Conservation (phyloP, 2,888 invertebrate species). For the Epistrophe eligans region DNA sequence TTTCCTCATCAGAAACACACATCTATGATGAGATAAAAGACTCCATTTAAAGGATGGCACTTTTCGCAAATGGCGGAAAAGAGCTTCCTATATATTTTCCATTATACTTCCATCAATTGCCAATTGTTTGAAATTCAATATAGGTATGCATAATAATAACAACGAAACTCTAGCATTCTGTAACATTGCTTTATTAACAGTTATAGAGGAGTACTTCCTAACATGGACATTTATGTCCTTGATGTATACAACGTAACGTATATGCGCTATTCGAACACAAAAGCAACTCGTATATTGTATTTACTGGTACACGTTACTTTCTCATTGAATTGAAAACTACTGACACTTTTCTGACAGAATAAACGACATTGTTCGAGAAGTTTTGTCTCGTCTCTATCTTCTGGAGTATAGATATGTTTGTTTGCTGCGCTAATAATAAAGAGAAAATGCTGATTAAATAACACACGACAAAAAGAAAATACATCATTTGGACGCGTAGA, state of each 20-base stretch:
- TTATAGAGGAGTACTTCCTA: neutral
- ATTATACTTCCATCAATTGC: conserved; percentile 39
- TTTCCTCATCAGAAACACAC: conserved; percentile 20
- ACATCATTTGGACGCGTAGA: neutral
- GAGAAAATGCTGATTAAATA: conserved; percentile 16
- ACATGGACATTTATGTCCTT: conserved; percentile 13
- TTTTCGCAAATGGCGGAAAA: conserved; percentile 24
- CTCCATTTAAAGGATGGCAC: neutral
- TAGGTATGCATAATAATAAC: neutral
- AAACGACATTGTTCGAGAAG: conserved; percentile 27
- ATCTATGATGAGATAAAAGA: conserved; percentile 2
- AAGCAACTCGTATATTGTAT: conserved; percentile 29
- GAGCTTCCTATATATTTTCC: conserved; percentile 36
- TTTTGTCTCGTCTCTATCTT: neutral
- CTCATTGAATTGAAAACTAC: conserved; percentile 31
- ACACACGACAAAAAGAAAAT: neutral
- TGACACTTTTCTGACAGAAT: conserved; percentile 34
- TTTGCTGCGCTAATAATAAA: neutral
- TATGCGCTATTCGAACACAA: conserved; percentile 11
- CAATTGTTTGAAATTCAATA: conserved; percentile 40
- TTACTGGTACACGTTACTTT: neutral
- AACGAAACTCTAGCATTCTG: conserved; percentile 6
- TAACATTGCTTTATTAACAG: conserved; percentile 16
- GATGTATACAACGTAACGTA: neutral
- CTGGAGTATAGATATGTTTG: neutral